Evolutionary conservation across 2,797 vertebrate species (phyloP).

Genomic region (Sebastes umbrosus): DNA sequence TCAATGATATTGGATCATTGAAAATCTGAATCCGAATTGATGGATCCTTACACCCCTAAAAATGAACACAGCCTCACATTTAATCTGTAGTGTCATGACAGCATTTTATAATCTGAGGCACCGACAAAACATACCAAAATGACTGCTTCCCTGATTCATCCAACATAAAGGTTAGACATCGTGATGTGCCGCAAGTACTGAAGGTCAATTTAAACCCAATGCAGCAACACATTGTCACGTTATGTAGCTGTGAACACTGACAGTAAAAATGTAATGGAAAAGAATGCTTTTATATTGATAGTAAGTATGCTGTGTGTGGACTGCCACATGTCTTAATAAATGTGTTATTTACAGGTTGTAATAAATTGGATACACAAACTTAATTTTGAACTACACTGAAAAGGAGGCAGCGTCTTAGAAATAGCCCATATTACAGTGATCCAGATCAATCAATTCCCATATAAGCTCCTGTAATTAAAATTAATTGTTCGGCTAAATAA

Average conservation of each 20-base stretch:
- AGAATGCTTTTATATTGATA: not conserved
- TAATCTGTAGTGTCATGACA: not conserved
- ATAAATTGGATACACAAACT: not conserved
- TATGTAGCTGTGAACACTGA: not conserved
- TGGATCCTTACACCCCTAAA: too few relatives aligned
- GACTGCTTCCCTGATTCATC: not conserved
- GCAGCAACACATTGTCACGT: not conserved
- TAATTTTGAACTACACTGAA: not conserved
- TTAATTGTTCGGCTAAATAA: slow-evolving; percentile 66
- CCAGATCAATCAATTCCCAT: slow-evolving; percentile 62
- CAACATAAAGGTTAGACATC: not conserved
- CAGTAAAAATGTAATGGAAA: not conserved
- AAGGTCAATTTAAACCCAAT: not conserved
- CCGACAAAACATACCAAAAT: not conserved
- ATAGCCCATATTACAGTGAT: not conserved
- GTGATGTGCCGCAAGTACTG: not conserved
- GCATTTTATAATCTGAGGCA: not conserved
- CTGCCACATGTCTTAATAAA: not conserved
- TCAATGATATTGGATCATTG: too few relatives aligned
- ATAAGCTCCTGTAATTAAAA: slow-evolving; percentile 69
- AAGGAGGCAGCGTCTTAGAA: not conserved
- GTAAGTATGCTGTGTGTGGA: not conserved
- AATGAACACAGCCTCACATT: not conserved
- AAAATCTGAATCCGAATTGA: fast-evolving
- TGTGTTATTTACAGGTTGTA: not conserved